A percentile compares a stretch with the other conserved stretches of the same genome.
Conservation (phyloP, 2,888 invertebrate species). For the Xanthorhoe designata region DNA sequence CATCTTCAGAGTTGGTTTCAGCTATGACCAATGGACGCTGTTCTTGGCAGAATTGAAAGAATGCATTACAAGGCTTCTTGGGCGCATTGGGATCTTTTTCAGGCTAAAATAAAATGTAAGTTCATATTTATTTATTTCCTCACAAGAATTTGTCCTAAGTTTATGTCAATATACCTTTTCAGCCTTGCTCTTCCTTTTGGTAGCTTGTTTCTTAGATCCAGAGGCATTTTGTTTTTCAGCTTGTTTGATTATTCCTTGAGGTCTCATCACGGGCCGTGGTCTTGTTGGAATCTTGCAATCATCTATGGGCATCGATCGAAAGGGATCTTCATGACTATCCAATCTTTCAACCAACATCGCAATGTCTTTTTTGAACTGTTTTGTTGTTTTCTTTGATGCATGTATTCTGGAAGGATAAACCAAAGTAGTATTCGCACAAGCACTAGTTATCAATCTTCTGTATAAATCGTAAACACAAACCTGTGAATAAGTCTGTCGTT, state of each 20-base stretch:
- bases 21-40: slow-evolving; percentile 90
- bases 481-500: slow-evolving; percentile 90
- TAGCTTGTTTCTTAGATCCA: slow-evolving; percentile 70
- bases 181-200: slow-evolving; percentile 87
- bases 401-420: slow-evolving; percentile 85
- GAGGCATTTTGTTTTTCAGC: slow-evolving; percentile 66
- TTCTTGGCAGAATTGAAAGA: slow-evolving; percentile 93
- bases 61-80: slow-evolving; percentile 92
- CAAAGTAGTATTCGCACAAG: slow-evolving; percentile 43
- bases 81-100: slow-evolving; percentile 90
- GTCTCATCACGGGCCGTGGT: slow-evolving; percentile 59
- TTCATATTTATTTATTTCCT: neutral
- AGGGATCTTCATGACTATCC: slow-evolving; percentile 89
- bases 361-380: slow-evolving; percentile 88
- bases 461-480: slow-evolving; percentile 63
- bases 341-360: slow-evolving; percentile 88
- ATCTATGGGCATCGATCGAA: slow-evolving; percentile 87
- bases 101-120: slow-evolving; percentile 55
- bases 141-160: neutral
- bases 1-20: slow-evolving; percentile 86
- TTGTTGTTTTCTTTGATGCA: slow-evolving; percentile 89
- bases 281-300: slow-evolving; percentile 71
- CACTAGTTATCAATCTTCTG: slow-evolving; percentile 45
- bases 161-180: slow-evolving; percentile 75
- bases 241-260: slow-evolving; percentile 61